Percentiles rank a stretch among this genome's conserved stretches.
These are phyloP conservation scores for Anticlea derivata DNA, from an alignment of 2,888 invertebrate genomes.

Conservation along the genomic window DNA sequence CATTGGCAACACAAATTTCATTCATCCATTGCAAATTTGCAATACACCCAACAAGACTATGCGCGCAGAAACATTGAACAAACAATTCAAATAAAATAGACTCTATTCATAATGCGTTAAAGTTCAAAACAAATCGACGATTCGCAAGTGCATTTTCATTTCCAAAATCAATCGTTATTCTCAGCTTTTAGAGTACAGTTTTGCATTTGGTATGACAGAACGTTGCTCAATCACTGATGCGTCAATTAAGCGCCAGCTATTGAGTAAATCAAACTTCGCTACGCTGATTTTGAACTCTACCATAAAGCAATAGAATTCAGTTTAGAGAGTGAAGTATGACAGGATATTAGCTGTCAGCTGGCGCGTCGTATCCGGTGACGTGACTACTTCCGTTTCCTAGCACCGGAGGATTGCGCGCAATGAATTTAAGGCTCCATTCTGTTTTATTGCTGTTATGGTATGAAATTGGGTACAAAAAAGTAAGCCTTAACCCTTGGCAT, in stretches of 20 bases:
- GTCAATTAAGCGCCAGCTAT: neutral
- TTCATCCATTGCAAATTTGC: too few relatives aligned
- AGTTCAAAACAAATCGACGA: neutral
- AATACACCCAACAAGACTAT: neutral
- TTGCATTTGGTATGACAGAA: neutral
- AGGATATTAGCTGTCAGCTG: slow-evolving; percentile 65
- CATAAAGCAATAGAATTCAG: neutral
- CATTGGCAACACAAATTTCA: too few relatives aligned
- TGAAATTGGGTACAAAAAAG: neutral
- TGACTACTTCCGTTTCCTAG: slow-evolving; percentile 65
- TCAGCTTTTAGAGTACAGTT: neutral
- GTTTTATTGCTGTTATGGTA: slow-evolving; percentile 3
- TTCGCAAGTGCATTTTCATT: neutral
- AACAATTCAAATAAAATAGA: neutral
- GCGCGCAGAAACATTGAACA: too few relatives aligned
- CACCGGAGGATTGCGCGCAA: slow-evolving; percentile 25
- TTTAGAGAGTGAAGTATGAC: slow-evolving; percentile 22
- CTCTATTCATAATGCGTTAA: neutral
- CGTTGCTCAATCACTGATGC: neutral
- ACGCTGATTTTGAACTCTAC: neutral
- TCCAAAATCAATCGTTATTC: neutral
- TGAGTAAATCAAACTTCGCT: neutral
- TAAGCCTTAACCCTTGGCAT: too few relatives aligned
- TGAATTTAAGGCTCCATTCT: slow-evolving; percentile 23
- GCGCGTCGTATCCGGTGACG: slow-evolving; percentile 66